Conservation (phyloP, 2,113 vertebrate species). For the Forbesichthys agassizii region DNA sequence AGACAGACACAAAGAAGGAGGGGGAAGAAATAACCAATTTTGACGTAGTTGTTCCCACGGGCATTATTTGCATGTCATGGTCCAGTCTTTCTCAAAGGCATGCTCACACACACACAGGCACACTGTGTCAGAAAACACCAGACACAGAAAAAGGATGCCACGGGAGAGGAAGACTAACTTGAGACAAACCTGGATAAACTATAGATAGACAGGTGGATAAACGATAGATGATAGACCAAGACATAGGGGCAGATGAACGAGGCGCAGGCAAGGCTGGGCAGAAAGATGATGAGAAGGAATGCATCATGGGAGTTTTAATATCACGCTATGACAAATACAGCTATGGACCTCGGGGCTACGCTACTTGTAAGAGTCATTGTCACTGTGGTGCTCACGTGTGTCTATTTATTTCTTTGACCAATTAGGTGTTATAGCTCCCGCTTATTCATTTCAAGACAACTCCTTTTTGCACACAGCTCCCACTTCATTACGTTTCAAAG, state of each 20-base stretch:
- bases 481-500: too few relatives aligned
- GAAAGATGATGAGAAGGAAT: slow-evolving; percentile 13
- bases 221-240: neutral
- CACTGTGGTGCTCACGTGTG: too few relatives aligned
- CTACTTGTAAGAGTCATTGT: too few relatives aligned
- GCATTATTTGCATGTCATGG: too few relatives aligned
- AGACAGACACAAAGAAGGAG: neutral
- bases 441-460: too few relatives aligned
- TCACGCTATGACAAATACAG: slow-evolving; percentile 34
- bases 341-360: slow-evolving; percentile 2
- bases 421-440: too few relatives aligned
- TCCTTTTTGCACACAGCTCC: too few relatives aligned
- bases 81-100: too few relatives aligned
- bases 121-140: neutral
- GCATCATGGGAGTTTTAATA: slow-evolving; percentile 52
- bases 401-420: too few relatives aligned
- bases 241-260: neutral
- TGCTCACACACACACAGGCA: too few relatives aligned
- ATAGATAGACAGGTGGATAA: neutral
- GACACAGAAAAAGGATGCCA: neutral
- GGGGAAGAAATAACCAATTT: neutral
- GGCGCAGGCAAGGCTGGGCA: neutral
- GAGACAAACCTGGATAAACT: neutral
- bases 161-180: neutral
- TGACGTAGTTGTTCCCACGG: too few relatives aligned